A percentile compares a stretch with the other conserved stretches of the same genome.
These are phyloP conservation scores for Cephonodes hylas DNA, from an alignment of 2,888 invertebrate species.

Conservation along the genomic window DNA sequence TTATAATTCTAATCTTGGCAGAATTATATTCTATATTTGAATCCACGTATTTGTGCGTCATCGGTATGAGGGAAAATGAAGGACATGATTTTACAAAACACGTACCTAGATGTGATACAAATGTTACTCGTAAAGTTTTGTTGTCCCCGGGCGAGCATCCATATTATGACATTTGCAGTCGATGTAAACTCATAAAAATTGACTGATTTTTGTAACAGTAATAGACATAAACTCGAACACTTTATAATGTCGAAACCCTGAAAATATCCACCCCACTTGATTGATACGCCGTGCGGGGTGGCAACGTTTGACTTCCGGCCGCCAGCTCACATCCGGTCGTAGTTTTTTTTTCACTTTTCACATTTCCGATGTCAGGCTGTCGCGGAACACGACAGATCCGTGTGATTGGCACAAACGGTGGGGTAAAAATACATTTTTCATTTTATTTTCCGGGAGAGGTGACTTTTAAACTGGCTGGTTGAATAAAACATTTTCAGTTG, in stretches of 20 bases:
- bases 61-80: too few species aligned
- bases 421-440: conserved; percentile 19
- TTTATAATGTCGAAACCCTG: background rate
- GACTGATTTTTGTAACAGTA: background rate
- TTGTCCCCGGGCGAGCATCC: too few species aligned
- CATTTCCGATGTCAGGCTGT: conserved; percentile 37
- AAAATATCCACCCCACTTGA: conserved; percentile 23
- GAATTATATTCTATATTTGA: too few species aligned
- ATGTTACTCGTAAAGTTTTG: too few species aligned
- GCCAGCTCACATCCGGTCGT: conserved; percentile 32
- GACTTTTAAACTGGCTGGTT: background rate
- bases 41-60: too few species aligned
- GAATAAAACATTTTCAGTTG: background rate
- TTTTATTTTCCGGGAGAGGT: background rate
- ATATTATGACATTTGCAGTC: too few species aligned
- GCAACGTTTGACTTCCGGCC: conserved; percentile 38
- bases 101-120: too few species aligned
- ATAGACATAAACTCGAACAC: background rate
- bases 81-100: too few species aligned
- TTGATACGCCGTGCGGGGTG: conserved; percentile 34
- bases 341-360: conserved; percentile 43
- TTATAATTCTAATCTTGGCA: too few species aligned
- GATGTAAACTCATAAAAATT: background rate
- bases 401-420: conserved; percentile 21
- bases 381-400: conserved; percentile 32